Evolutionary conservation across 2,113 vertebrate genomes (phyloP), one percentile per base, ranked within the genome.

Genomic region (Lophotis ruficrista): DNA sequence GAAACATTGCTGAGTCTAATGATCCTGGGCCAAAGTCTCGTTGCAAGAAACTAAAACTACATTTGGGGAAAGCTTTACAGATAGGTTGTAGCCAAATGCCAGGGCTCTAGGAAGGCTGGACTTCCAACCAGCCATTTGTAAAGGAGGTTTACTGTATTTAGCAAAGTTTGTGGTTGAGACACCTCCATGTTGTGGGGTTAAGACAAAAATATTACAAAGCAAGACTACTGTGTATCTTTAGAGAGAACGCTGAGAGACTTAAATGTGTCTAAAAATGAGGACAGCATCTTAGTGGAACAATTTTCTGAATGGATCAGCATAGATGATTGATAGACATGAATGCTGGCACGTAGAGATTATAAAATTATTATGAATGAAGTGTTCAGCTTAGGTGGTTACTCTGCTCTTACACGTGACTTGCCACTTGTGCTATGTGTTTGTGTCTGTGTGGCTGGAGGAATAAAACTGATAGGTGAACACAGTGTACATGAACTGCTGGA

Each of bases 181-280:
- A 5, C 31, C 7, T 4, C 8, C 6, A 2, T 14, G 0, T 10
- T 4, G 8, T 4, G 14, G 5, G 4, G 4, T 37, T 64, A 43
- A 88, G 27, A 10, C 24, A 13, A 58, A 58, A 56, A 38, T 19
- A 33, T 27, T 17, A 12, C 13, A 23, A 37, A 58, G 10, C 7
- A 41, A 64, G 1, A 25, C 3, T 41, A 2, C 8, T 54, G 37
- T 13, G 0, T 2, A 2, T 33, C 48, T 69, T 35, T 15, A 43
- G 72, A 54, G 54, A 31, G n/a, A 35, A 23, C 8, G 17, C 13
- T 7, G 17, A 28, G 47, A 43, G 56, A 17, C n/a, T 37, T 83
- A 16, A 45, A 60, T 7, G 0, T 2, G 10, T 12, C 56, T 60
- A 41, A 53, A 75, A 83, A n/a, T 1, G 11, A 78, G 56, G 57